These are phyloP conservation scores for Rhopilema esculentum DNA, from an alignment of 30 jellyfish, hydroid and myxozoan species.

Conservation along the genomic window DNA sequence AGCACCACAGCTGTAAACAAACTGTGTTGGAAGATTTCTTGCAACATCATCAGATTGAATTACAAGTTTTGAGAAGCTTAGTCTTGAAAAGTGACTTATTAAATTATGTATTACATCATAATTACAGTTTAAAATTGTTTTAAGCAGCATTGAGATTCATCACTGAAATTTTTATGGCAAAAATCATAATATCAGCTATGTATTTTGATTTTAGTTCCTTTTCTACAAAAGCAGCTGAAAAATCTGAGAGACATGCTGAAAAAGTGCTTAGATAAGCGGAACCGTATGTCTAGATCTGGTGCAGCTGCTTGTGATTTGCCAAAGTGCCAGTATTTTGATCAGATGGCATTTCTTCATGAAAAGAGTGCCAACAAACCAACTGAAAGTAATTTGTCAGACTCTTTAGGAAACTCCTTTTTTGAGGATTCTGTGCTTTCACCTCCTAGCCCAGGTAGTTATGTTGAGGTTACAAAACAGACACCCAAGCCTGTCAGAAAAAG, in stretches of 20 bases:
- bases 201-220: not conserved
- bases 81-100: not conserved
- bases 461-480: slow-evolving; percentile 9
- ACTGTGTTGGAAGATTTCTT: not conserved
- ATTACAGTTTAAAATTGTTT: not conserved
- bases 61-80: not conserved
- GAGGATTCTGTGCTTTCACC: slow-evolving; percentile 21
- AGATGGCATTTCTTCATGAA: slow-evolving; percentile 45
- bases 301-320: slow-evolving; percentile 58
- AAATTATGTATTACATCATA: not conserved
- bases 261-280: slow-evolving; percentile 37
- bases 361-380: slow-evolving; percentile 53
- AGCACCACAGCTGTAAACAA: not conserved
- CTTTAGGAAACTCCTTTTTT: slow-evolving; percentile 17
- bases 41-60: not conserved
- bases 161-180: not conserved
- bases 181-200: not conserved
- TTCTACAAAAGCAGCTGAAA: slow-evolving; percentile 48
- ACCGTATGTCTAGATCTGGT: slow-evolving; percentile 61
- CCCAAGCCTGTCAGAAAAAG: slow-evolving; percentile 6
- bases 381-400: slow-evolving; percentile 34
- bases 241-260: slow-evolving; percentile 33
- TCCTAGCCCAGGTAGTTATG: slow-evolving; percentile 9
- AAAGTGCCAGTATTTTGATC: slow-evolving; percentile 48
- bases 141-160: not conserved